Conservation (phyloP, 2,888 invertebrate species). For the Eupithecia insigniata region DNA sequence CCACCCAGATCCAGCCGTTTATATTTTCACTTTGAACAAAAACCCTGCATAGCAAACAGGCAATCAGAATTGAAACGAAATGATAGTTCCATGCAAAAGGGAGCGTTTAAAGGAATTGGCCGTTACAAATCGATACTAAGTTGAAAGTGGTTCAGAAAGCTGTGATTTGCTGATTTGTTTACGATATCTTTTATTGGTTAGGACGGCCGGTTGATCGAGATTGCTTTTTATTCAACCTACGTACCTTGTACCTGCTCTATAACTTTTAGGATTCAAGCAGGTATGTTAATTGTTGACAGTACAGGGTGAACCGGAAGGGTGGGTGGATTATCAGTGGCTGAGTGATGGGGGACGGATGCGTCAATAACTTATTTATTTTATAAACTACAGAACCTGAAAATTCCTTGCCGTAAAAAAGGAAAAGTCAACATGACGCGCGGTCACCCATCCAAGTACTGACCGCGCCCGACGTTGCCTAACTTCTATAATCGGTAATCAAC, state of each 20-base stretch:
- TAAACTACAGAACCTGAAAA: too few relatives aligned
- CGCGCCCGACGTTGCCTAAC: conserved; percentile 76
- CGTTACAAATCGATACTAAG: conserved; percentile 44
- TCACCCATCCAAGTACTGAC: conserved; percentile 81
- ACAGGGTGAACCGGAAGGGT: too few relatives aligned
- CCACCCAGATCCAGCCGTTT: background rate
- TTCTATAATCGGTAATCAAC: too few relatives aligned
- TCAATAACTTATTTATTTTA: too few relatives aligned
- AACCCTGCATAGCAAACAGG: conserved; percentile 32
- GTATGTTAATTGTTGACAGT: too few relatives aligned
- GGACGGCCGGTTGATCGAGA: conserved; percentile 8
- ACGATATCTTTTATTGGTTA: conserved; percentile 40
- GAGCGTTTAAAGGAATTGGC: conserved; percentile 51
- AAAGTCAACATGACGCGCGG: too few relatives aligned
- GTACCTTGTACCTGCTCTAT: background rate
- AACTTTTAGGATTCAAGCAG: background rate
- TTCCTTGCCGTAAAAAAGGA: too few relatives aligned
- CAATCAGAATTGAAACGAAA: conserved; percentile 49
- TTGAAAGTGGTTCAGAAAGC: conserved; percentile 40
- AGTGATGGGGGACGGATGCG: too few relatives aligned
- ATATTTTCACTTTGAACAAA: conserved; percentile 17
- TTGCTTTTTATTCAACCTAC: background rate
- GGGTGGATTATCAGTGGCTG: too few relatives aligned
- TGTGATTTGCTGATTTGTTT: conserved; percentile 43
- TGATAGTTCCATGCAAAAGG: conserved; percentile 53